Evolutionary conservation across 1,140 invertebrate species (phyloP).

Genomic region (Batillaria attramentaria): DNA sequence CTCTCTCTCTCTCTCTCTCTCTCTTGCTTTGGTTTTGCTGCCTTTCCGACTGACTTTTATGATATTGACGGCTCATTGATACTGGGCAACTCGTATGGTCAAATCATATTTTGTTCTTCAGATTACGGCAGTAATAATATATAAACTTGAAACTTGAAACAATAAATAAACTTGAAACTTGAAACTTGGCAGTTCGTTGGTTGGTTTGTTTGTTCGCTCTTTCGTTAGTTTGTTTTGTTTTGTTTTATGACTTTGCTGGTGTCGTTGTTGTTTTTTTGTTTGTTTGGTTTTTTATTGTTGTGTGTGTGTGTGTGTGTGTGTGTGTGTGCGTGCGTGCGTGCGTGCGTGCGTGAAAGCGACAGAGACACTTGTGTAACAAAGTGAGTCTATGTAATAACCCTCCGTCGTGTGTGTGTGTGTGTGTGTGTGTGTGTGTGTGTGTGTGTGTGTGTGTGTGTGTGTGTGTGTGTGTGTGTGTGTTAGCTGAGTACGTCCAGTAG

Average conservation of each 20-base stretch:
- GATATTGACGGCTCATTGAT: too few species aligned
- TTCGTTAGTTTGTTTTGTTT: background rate
- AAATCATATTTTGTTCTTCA: too few species aligned
- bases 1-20: too few species aligned
- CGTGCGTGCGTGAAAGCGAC: background rate
- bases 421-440: background rate
- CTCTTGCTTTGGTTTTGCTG: too few species aligned
- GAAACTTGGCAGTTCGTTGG: too few species aligned
- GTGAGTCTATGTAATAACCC: background rate
- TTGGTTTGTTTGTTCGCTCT: too few species aligned
- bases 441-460: background rate
- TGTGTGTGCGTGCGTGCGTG: slow-evolving; percentile 13
- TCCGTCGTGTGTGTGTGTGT: background rate
- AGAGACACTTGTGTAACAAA: background rate
- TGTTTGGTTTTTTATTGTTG: background rate
- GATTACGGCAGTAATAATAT: too few species aligned
- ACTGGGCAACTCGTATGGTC: too few species aligned
- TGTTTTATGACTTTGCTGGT: background rate
- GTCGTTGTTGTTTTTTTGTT: background rate
- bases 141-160: too few species aligned
- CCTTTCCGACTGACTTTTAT: too few species aligned
- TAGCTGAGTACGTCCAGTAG: background rate
- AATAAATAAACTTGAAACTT: too few species aligned
- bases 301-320: slow-evolving; percentile 9
- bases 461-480: background rate